phyloP scores from a whole-genome alignment of 2,797 vertebrate species.

The Gila robusta region DNA sequence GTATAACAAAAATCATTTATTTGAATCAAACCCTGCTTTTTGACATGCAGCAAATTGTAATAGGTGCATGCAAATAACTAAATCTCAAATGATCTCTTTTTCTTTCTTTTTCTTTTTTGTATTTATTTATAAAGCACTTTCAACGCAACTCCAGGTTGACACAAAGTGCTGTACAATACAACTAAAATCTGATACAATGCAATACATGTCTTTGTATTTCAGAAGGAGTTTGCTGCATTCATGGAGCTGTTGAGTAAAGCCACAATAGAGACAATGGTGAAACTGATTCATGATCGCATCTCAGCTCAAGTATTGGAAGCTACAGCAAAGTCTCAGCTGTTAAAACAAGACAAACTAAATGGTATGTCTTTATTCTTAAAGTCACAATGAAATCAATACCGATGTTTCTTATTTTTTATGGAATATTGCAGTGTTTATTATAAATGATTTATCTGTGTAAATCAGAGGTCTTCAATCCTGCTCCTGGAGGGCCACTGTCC shows the following conservation, averaged over 20 bases:
- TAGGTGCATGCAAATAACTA: neutral
- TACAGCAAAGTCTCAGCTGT: conserved; percentile 21
- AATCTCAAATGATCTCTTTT: neutral
- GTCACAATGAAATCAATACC: neutral
- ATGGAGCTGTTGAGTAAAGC: conserved; percentile 49
- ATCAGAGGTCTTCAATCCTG: too few relatives aligned
- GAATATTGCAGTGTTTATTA: neutral
- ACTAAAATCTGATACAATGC: neutral
- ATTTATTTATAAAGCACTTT: neutral
- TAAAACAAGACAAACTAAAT: neutral
- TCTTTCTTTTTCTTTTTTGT: neutral
- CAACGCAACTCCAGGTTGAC: neutral
- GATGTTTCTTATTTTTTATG: neutral
- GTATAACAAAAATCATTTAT: neutral
- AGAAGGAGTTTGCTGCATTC: conserved; percentile 49
- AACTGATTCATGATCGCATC: conserved; percentile 42
- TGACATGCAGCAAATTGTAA: neutral
- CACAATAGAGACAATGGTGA: conserved; percentile 46
- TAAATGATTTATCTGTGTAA: neutral
- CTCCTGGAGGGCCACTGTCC: too few relatives aligned
- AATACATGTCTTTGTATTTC: conserved; percentile 1
- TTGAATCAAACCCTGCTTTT: neutral
- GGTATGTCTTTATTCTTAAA: neutral
- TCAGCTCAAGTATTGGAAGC: conserved; percentile 16
- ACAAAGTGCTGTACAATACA: neutral